phyloP scores from a whole-genome alignment of 2,888 invertebrate species.

The Aspidiotus destructor region DNA sequence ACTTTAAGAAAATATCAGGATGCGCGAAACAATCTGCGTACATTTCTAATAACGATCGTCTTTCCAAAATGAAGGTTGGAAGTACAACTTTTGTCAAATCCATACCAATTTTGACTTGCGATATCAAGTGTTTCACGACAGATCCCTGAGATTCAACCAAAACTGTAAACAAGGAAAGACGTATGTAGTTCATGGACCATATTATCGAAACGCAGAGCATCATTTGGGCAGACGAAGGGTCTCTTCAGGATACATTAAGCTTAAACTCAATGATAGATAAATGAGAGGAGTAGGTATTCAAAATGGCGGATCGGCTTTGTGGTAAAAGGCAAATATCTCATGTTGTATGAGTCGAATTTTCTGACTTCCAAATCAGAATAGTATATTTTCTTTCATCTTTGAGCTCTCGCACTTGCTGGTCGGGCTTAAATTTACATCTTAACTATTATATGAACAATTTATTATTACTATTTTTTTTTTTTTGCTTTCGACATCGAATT shows the following conservation, averaged over 20 bases:
- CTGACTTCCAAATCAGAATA: no score
- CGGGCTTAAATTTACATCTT: no score
- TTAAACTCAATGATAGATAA: no score
- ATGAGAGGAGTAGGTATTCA: background rate
- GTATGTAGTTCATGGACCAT: slow-evolving; percentile 3
- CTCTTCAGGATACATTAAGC: no score
- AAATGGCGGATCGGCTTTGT: background rate
- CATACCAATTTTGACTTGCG: slow-evolving; percentile 99
- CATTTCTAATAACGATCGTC: slow-evolving; percentile 96
- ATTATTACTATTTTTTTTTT: no score
- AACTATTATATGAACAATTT: no score
- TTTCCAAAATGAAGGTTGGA: slow-evolving; percentile 96
- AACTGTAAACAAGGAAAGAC: slow-evolving; percentile 16
- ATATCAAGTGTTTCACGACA: slow-evolving; percentile 89
- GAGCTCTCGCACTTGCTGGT: no score
- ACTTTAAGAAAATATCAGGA: slow-evolving; percentile 91
- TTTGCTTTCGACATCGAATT: no score
- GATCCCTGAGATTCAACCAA: slow-evolving; percentile 95
- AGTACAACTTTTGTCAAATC: slow-evolving; percentile 97
- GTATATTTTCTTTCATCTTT: no score
- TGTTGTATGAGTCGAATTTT: no score
- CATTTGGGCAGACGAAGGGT: no score
- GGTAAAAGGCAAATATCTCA: no score
- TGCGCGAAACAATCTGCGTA: slow-evolving; percentile 99
- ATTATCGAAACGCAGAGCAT: background rate